A percentile compares a stretch with the other conserved stretches of the same genome.
phyloP scores from a whole-genome alignment of 2,888 invertebrate species.

The Cyclophora punctaria region DNA sequence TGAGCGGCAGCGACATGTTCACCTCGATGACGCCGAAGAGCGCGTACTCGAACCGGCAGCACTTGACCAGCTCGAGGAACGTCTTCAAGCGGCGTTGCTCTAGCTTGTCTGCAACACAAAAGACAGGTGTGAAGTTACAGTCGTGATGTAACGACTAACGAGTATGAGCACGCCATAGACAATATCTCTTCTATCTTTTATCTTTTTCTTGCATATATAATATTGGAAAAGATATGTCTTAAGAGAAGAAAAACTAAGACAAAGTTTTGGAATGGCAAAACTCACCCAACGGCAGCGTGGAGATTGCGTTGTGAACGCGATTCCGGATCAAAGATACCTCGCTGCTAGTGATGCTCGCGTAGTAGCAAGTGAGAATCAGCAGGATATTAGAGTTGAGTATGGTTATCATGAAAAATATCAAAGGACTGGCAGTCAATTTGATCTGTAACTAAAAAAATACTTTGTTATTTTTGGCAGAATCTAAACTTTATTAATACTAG shows the following conservation, averaged over 20 bases:
- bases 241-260: too few species aligned
- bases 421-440: too few species aligned
- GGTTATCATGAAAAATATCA: conserved; percentile 29
- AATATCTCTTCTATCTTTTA: too few species aligned
- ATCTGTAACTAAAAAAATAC: too few species aligned
- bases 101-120: conserved; percentile 41
- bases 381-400: conserved; percentile 36
- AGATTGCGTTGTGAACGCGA: conserved; percentile 49
- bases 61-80: conserved; percentile 48
- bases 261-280: too few species aligned
- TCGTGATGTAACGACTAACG: too few species aligned
- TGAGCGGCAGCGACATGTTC: conserved; percentile 58
- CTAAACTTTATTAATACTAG: too few species aligned
- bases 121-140: neutral
- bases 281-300: conserved; percentile 37
- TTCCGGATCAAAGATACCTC: conserved; percentile 43
- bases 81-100: conserved; percentile 53
- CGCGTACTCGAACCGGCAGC: conserved; percentile 51
- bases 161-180: too few species aligned
- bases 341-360: conserved; percentile 38
- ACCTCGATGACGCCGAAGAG: conserved; percentile 51
- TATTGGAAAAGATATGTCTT: too few species aligned
- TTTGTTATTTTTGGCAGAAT: too few species aligned
- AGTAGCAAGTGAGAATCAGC: conserved; percentile 49
- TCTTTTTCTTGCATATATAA: too few species aligned